These are phyloP conservation scores for Octopus sinensis DNA, from an alignment of 1,140 invertebrate species.

Conservation along the genomic window DNA sequence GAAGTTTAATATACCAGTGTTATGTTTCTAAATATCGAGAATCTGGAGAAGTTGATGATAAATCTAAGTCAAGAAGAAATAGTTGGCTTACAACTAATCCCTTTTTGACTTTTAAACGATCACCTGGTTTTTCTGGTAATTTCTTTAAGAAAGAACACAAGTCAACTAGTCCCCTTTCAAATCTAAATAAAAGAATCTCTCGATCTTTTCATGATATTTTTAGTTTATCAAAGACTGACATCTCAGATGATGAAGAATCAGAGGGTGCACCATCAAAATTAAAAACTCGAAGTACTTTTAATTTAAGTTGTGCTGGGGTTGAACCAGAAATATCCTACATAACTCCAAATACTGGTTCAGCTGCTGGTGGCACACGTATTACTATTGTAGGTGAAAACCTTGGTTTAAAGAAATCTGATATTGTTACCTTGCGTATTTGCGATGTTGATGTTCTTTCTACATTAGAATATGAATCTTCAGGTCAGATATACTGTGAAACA, in stretches of 20 bases:
- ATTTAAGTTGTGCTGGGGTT: conserved; percentile 35
- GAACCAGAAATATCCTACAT: conserved; percentile 43
- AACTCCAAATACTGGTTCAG: conserved; percentile 41
- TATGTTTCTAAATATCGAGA: conserved; percentile 45
- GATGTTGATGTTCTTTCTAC: conserved; percentile 46
- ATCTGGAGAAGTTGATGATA: conserved; percentile 26
- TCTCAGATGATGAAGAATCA: conserved; percentile 32
- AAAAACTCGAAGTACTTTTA: conserved; percentile 35
- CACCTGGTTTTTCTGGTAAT: background rate
- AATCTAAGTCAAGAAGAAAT: background rate
- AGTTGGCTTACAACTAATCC: background rate
- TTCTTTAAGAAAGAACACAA: conserved; percentile 4
- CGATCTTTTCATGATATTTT: conserved; percentile 50
- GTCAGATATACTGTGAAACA: conserved; percentile 43
- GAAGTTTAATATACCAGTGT: conserved; percentile 49
- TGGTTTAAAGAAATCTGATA: conserved; percentile 46
- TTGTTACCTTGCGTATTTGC: conserved; percentile 46
- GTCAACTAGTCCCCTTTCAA: conserved; percentile 32
- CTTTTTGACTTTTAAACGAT: background rate
- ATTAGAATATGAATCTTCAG: conserved; percentile 50
- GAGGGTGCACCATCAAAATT: conserved; percentile 15
- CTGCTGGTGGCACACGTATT: conserved; percentile 44
- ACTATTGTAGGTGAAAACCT: conserved; percentile 46
- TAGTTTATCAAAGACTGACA: conserved; percentile 27
- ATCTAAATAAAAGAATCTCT: conserved; percentile 48